These are phyloP conservation scores for Petrocephalus sullivani DNA, from an alignment of 2,797 vertebrate species.

Conservation along the genomic window DNA sequence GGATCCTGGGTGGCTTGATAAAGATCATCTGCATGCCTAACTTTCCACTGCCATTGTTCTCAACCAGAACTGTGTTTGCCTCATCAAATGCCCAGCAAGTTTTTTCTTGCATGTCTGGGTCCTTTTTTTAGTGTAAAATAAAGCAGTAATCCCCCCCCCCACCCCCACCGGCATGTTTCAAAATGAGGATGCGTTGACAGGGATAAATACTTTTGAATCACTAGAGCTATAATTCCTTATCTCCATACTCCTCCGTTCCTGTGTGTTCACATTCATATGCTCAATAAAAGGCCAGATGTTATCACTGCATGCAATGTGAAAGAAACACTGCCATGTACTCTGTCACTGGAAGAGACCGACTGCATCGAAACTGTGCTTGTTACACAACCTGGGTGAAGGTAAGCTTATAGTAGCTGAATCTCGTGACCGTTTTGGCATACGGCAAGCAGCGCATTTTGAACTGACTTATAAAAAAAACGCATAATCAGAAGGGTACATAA, in stretches of 20 bases:
- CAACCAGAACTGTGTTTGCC: not conserved
- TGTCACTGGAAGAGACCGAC: not conserved
- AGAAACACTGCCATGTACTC: not conserved
- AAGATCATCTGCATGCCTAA: not conserved
- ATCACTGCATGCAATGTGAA: not conserved
- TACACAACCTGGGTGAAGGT: not conserved
- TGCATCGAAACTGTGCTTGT: not conserved
- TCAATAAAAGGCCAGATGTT: not conserved
- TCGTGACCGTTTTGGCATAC: not conserved
- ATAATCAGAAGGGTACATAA: not conserved
- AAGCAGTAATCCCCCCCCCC: not conserved
- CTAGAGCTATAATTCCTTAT: not conserved
- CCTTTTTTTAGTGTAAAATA: not conserved
- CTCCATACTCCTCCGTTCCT: not conserved
- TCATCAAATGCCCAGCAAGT: not conserved
- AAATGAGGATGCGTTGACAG: not conserved
- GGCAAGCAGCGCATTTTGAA: not conserved
- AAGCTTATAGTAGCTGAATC: not conserved
- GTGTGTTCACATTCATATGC: constrained; percentile 1
- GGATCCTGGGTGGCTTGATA: not conserved
- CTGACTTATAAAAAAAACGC: not conserved
- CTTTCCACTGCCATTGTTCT: not conserved
- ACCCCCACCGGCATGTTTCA: too few species aligned
- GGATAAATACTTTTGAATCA: not conserved
- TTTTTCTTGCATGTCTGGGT: not conserved